Evolutionary conservation across 2,888 invertebrate species (phyloP), one percentile per base, ranked within the genome.

Genomic region (Sceliomorpha sp.): DNA sequence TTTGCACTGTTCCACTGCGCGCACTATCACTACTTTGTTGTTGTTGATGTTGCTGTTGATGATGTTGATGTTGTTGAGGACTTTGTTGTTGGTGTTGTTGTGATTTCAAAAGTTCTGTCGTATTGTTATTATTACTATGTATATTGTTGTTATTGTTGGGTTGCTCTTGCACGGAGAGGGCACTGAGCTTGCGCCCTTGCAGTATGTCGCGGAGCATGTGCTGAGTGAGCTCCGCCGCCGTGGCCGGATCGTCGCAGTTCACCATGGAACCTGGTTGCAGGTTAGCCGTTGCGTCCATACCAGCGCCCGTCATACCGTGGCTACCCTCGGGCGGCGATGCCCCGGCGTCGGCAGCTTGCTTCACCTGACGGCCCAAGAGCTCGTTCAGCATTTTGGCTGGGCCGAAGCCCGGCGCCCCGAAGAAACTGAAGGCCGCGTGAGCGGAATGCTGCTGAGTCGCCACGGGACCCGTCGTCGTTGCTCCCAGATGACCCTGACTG

Each of bases 371-470:
- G 78, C 95, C 95, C 82, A 96, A 91, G 76, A 96, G 91, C 91
- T 96, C 96, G 92, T 96, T 96, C 84, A 96, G 93, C 96, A 96
- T 96, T 90, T 96, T 96, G 87, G 94, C 94, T 90, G 95, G 95
- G 88, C 94, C 94, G 92, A 94, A 95, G 90, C 95, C 94, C 90
- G 92, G 92, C 87, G 94, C 93, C 86, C 93, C 93, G 89, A 96
- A 95, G 79, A 95, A 93, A 89, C 94, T 93, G 91, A 94, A 94
- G 83, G 72, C 90, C 91, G 85, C 92, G 91, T 91, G 76, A 91
- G 92, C 51, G 91, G 92, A 59, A 91, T 89, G 82, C 84, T 84
- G 85, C 90, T 91, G 74, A 88, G 90, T 75, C 91, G 90, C n/a
- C 86, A 88, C 72, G 90, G 89, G 73, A 91, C 91, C 8, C 90